phyloP scores from a whole-genome alignment of 2,888 invertebrate species.

The Drosophila algonquin region DNA sequence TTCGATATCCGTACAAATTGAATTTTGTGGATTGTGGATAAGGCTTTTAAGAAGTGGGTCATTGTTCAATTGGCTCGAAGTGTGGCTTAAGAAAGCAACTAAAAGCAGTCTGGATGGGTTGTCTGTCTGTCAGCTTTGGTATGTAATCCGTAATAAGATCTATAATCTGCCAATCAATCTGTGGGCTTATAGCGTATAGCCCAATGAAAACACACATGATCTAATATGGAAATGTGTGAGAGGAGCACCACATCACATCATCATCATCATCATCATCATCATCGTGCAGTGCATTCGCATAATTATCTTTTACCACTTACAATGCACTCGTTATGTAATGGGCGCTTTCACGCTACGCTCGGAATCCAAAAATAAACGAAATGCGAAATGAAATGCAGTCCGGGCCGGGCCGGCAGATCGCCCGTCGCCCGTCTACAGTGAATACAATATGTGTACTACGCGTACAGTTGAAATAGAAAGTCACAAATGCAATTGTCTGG shows the following conservation, averaged over 20 bases:
- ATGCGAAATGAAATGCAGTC: slow-evolving; percentile 45
- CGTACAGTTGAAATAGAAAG: slow-evolving; percentile 56
- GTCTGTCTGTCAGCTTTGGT: neutral
- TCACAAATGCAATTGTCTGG: slow-evolving; percentile 30
- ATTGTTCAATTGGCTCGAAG: slow-evolving; percentile 36
- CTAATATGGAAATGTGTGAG: slow-evolving; percentile 26
- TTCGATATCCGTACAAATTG: slow-evolving; percentile 26
- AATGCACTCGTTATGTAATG: slow-evolving; percentile 60
- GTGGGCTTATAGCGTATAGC: no score
- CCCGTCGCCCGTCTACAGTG: slow-evolving; percentile 31
- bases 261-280: slow-evolving; percentile 3
- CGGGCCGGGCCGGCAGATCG: slow-evolving; percentile 64
- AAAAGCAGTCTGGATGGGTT: slow-evolving; percentile 1
- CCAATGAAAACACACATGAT: no score
- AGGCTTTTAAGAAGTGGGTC: slow-evolving; percentile 48
- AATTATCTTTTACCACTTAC: slow-evolving; percentile 53
- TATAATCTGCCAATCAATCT: slow-evolving; percentile 24
- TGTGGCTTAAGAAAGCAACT: slow-evolving; percentile 30
- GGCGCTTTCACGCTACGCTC: slow-evolving; percentile 72
- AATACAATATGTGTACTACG: neutral
- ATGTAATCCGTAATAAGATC: neutral
- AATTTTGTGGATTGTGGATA: slow-evolving; percentile 11
- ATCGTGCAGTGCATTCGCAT: slow-evolving; percentile 17
- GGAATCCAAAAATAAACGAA: slow-evolving; percentile 54
- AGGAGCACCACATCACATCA: neutral